Evolutionary conservation across 2,888 invertebrate species (phyloP).

Genomic region (Morpho achilles): DNA sequence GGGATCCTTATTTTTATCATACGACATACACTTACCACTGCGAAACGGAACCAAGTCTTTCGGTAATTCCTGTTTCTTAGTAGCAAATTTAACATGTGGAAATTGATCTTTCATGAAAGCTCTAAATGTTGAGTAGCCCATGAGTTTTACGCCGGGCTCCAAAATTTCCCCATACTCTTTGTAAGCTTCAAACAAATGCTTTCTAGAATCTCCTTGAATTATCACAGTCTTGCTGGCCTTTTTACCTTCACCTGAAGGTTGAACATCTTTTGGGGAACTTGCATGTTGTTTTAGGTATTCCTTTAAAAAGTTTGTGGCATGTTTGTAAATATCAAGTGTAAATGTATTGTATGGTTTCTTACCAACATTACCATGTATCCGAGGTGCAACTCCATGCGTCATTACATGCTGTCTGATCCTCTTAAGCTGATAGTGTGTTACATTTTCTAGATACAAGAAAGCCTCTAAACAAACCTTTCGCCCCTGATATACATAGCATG

Average conservation of each 20-base stretch:
- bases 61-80: slow-evolving; percentile 73
- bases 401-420: slow-evolving; percentile 88
- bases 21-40: slow-evolving; percentile 76
- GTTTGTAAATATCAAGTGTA: slow-evolving; percentile 87
- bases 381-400: slow-evolving; percentile 87
- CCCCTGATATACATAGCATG: slow-evolving; percentile 88
- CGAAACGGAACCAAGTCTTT: slow-evolving; percentile 74
- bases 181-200: slow-evolving; percentile 86
- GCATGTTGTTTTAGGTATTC: slow-evolving; percentile 85
- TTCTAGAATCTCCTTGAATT: slow-evolving; percentile 78
- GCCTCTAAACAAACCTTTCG: slow-evolving; percentile 88
- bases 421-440: slow-evolving; percentile 88
- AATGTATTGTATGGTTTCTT: slow-evolving; percentile 90
- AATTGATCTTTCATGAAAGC: slow-evolving; percentile 91
- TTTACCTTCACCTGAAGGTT: slow-evolving; percentile 71
- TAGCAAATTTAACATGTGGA: slow-evolving; percentile 86
- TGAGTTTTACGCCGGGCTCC: slow-evolving; percentile 84
- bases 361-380: slow-evolving; percentile 88
- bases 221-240: slow-evolving; percentile 72
- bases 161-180: slow-evolving; percentile 85
- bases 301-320: slow-evolving; percentile 87
- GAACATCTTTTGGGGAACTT: slow-evolving; percentile 73
- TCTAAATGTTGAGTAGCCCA: slow-evolving; percentile 89
- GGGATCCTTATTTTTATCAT: slow-evolving; percentile 75
- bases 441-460: slow-evolving; percentile 88